These are phyloP conservation scores for Myrmecophaga tridactyla DNA, from an alignment of 2,113 vertebrate species.

Conservation along the genomic window DNA sequence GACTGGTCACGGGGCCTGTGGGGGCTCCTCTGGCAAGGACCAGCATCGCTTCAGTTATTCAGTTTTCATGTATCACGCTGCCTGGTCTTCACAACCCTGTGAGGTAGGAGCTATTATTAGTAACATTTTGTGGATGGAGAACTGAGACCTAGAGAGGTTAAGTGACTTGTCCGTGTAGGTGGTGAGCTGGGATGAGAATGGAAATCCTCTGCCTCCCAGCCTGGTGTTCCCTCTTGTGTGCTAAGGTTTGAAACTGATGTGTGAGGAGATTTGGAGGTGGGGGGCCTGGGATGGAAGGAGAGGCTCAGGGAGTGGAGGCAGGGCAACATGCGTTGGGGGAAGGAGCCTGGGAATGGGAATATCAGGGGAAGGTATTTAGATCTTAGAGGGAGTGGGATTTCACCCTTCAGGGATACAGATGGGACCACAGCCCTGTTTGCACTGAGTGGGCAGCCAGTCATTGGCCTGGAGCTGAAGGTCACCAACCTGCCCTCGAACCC, in stretches of 20 bases:
- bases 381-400: background rate
- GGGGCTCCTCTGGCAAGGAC: background rate
- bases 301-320: background rate
- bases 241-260: background rate
- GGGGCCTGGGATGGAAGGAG: background rate
- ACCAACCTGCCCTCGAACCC: conserved; percentile 91
- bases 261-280: no score
- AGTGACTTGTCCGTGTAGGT: background rate
- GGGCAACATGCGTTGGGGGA: rapidly evolving
- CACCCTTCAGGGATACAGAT: conserved; percentile 81
- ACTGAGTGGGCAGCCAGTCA: conserved; percentile 90
- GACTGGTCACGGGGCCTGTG: background rate
- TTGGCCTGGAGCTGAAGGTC: conserved; percentile 89
- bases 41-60: background rate
- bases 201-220: background rate
- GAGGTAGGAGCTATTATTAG: background rate
- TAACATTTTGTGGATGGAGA: background rate
- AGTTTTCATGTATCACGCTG: background rate
- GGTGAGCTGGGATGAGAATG: background rate
- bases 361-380: background rate
- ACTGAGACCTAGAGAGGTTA: background rate
- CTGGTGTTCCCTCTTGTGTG: background rate
- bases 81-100: background rate
- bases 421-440: conserved; percentile 87
- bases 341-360: background rate